Conservation (phyloP, 2,888 invertebrate species). For the Drosophila austrosaltans region DNA sequence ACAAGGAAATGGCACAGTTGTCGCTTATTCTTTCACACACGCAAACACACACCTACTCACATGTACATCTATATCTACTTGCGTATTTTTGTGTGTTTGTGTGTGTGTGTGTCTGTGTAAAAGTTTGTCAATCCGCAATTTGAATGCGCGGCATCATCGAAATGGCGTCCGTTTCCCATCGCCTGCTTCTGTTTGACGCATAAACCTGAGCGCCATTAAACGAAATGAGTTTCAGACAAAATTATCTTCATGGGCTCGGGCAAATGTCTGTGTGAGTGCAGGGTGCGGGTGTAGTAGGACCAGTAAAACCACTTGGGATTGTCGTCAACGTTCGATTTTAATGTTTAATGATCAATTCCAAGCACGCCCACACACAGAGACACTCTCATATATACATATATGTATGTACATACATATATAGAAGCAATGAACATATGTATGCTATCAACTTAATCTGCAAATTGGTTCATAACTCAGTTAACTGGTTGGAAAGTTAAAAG, state of each 20-base stretch:
- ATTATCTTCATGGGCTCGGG: conserved; percentile 59
- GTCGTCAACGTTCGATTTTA: conserved; percentile 62
- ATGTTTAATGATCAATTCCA: conserved; percentile 65
- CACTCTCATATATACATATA: neutral
- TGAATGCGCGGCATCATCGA: conserved; percentile 74
- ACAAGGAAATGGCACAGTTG: conserved; percentile 18
- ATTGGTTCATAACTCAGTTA: conserved; percentile 77
- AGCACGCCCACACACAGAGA: conserved; percentile 20
- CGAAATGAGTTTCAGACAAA: conserved; percentile 76
- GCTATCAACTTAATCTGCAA: conserved; percentile 32
- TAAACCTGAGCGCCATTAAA: conserved; percentile 77
- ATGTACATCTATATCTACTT: conserved; percentile 2
- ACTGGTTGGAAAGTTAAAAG: conserved; percentile 52
- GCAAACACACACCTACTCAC: conserved; percentile 10
- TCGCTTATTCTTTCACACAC: conserved; percentile 3
- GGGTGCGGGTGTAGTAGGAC: neutral
- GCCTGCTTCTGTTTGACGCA: conserved; percentile 61
- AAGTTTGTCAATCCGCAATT: conserved; percentile 77
- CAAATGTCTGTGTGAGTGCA: conserved; percentile 9
- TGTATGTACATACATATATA: neutral
- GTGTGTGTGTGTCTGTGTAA: conserved; percentile 18
- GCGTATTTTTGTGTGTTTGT: conserved; percentile 11
- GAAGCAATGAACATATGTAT: neutral
- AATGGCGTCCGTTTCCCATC: conserved; percentile 58
- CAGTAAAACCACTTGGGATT: conserved; percentile 34